Base-by-base conservation (phyloP, 1,140 invertebrate genomes). In the Rhizoglyphus robini region DNA sequence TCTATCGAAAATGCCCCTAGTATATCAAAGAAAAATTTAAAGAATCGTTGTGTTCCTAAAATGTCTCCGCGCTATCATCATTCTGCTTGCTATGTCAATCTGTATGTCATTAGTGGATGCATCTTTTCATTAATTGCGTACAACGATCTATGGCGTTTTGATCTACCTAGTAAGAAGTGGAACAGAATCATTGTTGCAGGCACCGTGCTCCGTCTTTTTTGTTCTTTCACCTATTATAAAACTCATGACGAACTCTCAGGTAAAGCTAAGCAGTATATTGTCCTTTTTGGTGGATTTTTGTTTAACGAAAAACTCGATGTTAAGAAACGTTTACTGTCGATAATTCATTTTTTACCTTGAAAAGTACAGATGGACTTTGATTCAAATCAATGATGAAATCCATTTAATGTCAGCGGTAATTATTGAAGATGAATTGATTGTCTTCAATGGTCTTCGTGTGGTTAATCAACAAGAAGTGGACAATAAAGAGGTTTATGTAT, bases 61-160 rank as follows among this genome's bases (percentile, higher is more conserved):
- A 92, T 95, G 68, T 85, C 88, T 2, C 89, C 89, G 75, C 80
- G 92, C 68, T 93, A 91, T 78, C 93, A 90, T 0, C 92, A 96
- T 81, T 84, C 88, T 68, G 88, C 90, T 48, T 91, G 86, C 72
- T 83, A 86, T 64, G 81, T 84, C 74, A 82, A 74, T 1, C 41
- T 96, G 88, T 96, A 90, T 75, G 83, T 96, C 32, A 96, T 96
- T 82, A 92, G 93, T 54, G 94, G 94, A 1, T 95, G 90, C 70
- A 94, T 91, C n/a, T 74, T 73, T 15, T 86, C 87, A 32, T 86
- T 88, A 38, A 96, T 93, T 23, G 91, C 93, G 11, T 97, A 96
- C 72, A 97, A 98, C 81, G 94, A 98, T 79, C 79, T 98, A 8
- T 97, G 94, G 94, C 81, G 82, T 69, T 84, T 96, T 75, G 88